A percentile compares a stretch with the other conserved stretches of the same genome.
Evolutionary conservation across 2,113 vertebrate genomes (phyloP).

Genomic region (Albula goreensis): DNA sequence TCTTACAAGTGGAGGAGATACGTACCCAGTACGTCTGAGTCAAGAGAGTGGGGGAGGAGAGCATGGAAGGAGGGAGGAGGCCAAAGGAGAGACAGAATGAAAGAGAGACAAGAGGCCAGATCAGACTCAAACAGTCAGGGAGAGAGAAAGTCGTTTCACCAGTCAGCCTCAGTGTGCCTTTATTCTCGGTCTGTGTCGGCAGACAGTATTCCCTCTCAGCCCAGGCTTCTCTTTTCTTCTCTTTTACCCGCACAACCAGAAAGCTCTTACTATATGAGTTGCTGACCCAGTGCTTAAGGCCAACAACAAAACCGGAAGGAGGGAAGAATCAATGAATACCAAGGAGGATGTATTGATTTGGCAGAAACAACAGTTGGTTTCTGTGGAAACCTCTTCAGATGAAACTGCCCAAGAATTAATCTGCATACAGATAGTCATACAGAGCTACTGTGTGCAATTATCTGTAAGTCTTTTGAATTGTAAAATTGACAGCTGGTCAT

Average conservation of each 20-base stretch:
- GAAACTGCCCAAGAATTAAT: not conserved
- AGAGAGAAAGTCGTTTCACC: slow-evolving; percentile 25
- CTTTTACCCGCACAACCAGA: not conserved
- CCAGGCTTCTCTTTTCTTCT: not conserved
- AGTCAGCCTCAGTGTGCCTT: not conserved
- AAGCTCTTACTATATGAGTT: not conserved
- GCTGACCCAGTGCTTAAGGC: not conserved
- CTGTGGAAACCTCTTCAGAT: not conserved
- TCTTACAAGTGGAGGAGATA: slow-evolving; percentile 62
- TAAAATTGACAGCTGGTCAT: no score
- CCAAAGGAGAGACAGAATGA: slow-evolving; percentile 62
- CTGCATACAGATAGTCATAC: not conserved
- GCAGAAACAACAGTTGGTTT: not conserved
- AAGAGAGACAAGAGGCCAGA: slow-evolving; percentile 62
- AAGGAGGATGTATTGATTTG: not conserved
- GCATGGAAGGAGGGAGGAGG: slow-evolving; percentile 27
- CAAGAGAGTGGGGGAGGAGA: slow-evolving; percentile 37
- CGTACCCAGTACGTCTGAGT: slow-evolving; percentile 87
- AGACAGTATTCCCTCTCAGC: not conserved
- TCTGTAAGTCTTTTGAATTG: not conserved
- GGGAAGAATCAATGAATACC: not conserved
- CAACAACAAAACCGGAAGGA: not conserved
- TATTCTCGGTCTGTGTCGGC: not conserved
- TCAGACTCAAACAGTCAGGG: slow-evolving; percentile 63
- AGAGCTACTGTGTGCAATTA: not conserved